These are phyloP conservation scores for Cerastoderma edule DNA, from an alignment of 2,888 invertebrate species.

Conservation along the genomic window DNA sequence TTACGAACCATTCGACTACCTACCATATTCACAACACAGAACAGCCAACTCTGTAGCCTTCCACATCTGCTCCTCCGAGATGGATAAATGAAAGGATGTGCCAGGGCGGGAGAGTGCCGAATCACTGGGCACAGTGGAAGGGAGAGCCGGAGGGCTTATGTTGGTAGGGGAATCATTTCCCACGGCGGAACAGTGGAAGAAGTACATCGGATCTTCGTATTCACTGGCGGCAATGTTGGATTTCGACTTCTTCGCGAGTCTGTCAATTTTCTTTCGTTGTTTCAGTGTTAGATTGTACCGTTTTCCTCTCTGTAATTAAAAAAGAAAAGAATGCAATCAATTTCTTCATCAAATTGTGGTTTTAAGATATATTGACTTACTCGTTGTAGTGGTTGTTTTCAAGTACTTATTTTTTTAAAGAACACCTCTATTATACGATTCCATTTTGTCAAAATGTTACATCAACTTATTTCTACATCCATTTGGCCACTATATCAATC, in stretches of 20 bases:
- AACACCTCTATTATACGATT: no score
- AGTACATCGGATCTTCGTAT: slow-evolving; percentile 45
- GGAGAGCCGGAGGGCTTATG: slow-evolving; percentile 9
- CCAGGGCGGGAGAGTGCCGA: slow-evolving; percentile 45
- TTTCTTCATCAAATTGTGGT: no score
- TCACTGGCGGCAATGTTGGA: slow-evolving; percentile 13
- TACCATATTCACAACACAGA: slow-evolving; percentile 30
- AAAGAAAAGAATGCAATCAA: no score
- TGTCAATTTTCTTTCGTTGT: slow-evolving; percentile 20
- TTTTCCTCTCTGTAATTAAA: slow-evolving; percentile 44
- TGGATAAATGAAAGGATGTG: slow-evolving; percentile 45
- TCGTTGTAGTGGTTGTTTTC: no score
- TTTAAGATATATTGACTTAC: no score
- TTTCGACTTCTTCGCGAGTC: slow-evolving; percentile 17
- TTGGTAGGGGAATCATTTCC: slow-evolving; percentile 12
- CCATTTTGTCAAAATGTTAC: no score
- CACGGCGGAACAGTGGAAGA: slow-evolving; percentile 45
- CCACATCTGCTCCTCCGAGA: slow-evolving; percentile 62
- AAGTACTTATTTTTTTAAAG: no score
- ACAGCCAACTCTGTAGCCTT: slow-evolving; percentile 63
- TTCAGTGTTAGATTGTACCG: slow-evolving; percentile 38
- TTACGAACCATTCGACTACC: no score
- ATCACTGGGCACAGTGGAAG: slow-evolving; percentile 14
- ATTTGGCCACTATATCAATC: no score
- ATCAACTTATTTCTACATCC: no score